Evolutionary conservation across 2,797 vertebrate species (phyloP).

Genomic region (Chiroxiphia lanceolata): DNA sequence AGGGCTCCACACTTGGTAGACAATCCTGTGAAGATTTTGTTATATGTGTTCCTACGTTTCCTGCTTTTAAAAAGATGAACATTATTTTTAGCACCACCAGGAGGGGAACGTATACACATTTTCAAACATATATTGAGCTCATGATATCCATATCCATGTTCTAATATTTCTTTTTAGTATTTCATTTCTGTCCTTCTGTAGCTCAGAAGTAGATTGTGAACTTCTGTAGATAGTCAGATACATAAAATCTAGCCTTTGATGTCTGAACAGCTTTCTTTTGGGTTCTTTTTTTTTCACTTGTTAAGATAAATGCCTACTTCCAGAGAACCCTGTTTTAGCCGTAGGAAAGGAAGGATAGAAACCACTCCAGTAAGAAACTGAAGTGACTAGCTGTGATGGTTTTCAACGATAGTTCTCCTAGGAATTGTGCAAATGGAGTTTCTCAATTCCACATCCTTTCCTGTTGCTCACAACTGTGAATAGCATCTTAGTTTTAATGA

Average conservation of each 20-base stretch:
- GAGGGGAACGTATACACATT: background rate
- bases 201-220: background rate
- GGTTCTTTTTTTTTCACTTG: background rate
- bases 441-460: background rate
- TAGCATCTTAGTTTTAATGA: background rate
- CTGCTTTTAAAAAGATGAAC: background rate
- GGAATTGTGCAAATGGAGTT: background rate
- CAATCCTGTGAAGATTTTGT: background rate
- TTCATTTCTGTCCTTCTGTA: background rate
- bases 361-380: background rate
- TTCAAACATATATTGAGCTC: background rate
- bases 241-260: background rate
- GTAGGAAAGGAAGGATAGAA: background rate
- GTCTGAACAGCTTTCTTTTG: background rate
- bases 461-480: background rate
- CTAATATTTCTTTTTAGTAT: background rate
- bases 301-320: background rate
- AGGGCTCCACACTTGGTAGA: background rate
- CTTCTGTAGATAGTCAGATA: background rate
- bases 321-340: background rate
- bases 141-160: background rate
- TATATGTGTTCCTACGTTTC: background rate
- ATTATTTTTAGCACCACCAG: background rate
- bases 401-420: background rate
- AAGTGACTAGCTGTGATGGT: background rate